Percentiles rank a stretch among this genome's conserved stretches.
phyloP scores from a whole-genome alignment of 2,113 vertebrate genomes.

The Osmerus mordax region DNA sequence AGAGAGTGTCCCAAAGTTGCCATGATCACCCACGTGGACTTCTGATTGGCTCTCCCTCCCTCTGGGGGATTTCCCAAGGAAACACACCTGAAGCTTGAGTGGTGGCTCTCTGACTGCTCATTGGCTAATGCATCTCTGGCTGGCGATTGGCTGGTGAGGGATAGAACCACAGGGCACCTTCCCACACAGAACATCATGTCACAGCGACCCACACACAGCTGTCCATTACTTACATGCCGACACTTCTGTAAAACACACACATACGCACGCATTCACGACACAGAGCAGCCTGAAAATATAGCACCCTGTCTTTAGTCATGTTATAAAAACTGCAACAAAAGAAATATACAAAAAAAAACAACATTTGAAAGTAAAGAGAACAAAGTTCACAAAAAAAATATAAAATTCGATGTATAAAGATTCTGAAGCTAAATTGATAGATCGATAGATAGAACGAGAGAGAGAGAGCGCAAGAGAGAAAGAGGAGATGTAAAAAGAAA shows the following conservation, averaged over 20 bases:
- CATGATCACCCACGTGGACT: neutral
- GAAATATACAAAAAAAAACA: too few species aligned
- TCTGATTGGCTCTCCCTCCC: neutral
- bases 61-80: neutral
- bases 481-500: too few species aligned
- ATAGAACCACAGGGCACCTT: neutral
- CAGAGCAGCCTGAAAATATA: neutral
- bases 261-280: neutral
- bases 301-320: neutral
- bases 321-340: too few species aligned
- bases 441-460: too few species aligned
- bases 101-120: neutral
- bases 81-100: conserved; percentile 2
- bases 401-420: too few species aligned
- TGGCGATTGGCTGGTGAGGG: neutral
- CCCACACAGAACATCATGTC: neutral
- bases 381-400: too few species aligned
- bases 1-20: neutral
- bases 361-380: too few species aligned
- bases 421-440: too few species aligned
- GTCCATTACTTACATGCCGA: too few species aligned
- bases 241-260: neutral
- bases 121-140: neutral
- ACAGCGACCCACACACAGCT: neutral
- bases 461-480: too few species aligned